A percentile compares a stretch with the other conserved stretches of the same genome.
phyloP scores from a whole-genome alignment of 1,140 invertebrate species.

The Matsumurasca onukii region DNA sequence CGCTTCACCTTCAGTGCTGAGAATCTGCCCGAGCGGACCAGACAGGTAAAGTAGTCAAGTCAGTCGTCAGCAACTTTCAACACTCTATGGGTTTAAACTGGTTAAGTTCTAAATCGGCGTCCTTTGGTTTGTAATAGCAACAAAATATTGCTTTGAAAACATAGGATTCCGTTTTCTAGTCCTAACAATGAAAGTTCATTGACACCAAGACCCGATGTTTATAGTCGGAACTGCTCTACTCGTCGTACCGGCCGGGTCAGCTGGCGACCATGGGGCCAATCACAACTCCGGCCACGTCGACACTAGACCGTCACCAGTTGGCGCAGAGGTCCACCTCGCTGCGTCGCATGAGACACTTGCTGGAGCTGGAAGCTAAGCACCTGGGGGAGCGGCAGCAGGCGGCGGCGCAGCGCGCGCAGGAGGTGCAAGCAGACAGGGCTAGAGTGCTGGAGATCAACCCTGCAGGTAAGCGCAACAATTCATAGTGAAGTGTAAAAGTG shows the following conservation, averaged over 20 bases:
- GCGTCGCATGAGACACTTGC: constrained; percentile 42
- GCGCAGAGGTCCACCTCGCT: constrained; percentile 42
- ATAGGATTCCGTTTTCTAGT: too few species aligned
- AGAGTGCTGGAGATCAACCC: constrained; percentile 44
- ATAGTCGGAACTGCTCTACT: constrained; percentile 39
- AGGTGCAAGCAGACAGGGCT: constrained; percentile 38
- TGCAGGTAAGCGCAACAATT: constrained; percentile 40
- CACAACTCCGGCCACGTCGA: neutral
- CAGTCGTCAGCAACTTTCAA: too few species aligned
- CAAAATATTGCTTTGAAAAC: too few species aligned
- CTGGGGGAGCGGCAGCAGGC: constrained; percentile 37
- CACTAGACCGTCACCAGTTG: constrained; percentile 35
- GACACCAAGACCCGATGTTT: too few species aligned
- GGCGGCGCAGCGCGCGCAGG: constrained; percentile 21
- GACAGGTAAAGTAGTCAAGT: constrained; percentile 52
- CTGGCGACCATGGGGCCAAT: constrained; percentile 38
- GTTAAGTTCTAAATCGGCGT: too few species aligned
- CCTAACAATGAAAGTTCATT: too few species aligned
- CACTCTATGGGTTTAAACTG: too few species aligned
- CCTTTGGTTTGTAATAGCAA: too few species aligned
- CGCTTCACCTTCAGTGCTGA: constrained; percentile 87
- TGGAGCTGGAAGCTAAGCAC: constrained; percentile 44
- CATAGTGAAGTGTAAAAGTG: too few species aligned
- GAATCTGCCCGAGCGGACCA: constrained; percentile 60
- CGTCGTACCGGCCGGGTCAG: constrained; percentile 40